Base-by-base conservation (phyloP, 2,797 vertebrate species). In the Antrozous pallidus region DNA sequence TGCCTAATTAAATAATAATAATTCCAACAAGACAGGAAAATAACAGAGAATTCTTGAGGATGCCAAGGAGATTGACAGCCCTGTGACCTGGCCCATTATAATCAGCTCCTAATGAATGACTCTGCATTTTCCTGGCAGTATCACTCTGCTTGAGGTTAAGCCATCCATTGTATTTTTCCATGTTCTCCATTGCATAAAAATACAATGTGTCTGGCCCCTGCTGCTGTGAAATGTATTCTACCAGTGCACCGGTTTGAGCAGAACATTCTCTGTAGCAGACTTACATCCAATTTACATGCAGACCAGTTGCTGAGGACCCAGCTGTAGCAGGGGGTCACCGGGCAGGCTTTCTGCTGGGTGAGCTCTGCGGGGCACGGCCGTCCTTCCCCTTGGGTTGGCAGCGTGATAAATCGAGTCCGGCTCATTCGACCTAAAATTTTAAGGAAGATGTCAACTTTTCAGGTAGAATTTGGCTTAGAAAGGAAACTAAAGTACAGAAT, bases 281-380 rank as follows among this genome's bases (percentile, higher is more conserved):
- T 0, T 99, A 99, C 99, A 99, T 99, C 98, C 42, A 99, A 75
- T 22, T 80, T 97, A 98, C 99, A 99, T 17, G 97, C 49, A 8
- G 99, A 99, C 99, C 99, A 99, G 17, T 98, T 98, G 20, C 99
- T 98, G 70, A 99, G 98, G 69, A 98, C 96, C 99, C 99, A 99
- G 93, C 95, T 98, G 95, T 99, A 99, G 98, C 99, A 99, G 80
- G 99, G 99, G 82, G 95, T 98, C 96, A 99, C 97, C 0, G 99
- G 99, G 97, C 99, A 99, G 61, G 98, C 98, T 95, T 98, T 98
- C 97, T 98, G 98, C 97, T 99, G 99, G 83, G 95, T 98, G 79
- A 99, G 99, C 95, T 99, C 99, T 47, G 88, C 97, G 0, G 99
- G 99, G 94, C 99, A 99, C 0, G 98, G 98, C 8, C 99, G 98